Conservation (phyloP, 2,888 invertebrate genomes). For the Oligia strigilis region DNA sequence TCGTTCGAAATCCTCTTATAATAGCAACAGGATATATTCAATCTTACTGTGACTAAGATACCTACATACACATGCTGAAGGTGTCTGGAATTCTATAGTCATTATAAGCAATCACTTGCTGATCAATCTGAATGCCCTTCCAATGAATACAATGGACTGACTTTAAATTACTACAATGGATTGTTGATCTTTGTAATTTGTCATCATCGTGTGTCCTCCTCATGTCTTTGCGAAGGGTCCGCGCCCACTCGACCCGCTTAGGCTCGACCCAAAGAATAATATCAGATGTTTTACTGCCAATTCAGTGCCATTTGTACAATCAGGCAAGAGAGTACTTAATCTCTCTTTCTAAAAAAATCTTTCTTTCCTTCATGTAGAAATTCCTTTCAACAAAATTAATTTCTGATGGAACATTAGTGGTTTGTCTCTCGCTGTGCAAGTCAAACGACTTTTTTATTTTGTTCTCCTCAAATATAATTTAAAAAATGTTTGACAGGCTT, state of each 20-base stretch:
- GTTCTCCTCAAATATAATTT: conserved; percentile 26
- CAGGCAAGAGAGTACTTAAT: not conserved
- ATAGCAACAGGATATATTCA: not conserved
- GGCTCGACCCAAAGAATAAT: too few species aligned
- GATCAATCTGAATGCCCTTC: conserved; percentile 24
- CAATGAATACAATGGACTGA: conserved; percentile 34
- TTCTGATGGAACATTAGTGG: not conserved
- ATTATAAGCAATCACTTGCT: conserved; percentile 33
- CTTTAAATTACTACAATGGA: conserved; percentile 26
- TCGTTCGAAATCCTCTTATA: not conserved
- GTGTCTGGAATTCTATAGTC: conserved; percentile 15
- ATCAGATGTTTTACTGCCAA: too few species aligned
- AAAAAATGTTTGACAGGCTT: conserved; percentile 44
- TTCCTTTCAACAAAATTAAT: not conserved
- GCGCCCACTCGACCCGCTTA: too few species aligned
- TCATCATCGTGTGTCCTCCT: not conserved
- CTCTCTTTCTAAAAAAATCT: too few species aligned
- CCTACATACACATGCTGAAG: not conserved
- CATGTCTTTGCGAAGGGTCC: too few species aligned
- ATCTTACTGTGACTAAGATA: conserved; percentile 8
- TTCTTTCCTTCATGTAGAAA: not conserved
- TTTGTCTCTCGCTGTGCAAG: conserved; percentile 17
- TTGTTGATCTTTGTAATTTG: conserved; percentile 35
- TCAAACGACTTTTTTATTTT: conserved; percentile 24
- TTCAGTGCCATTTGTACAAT: too few species aligned